These are phyloP conservation scores for Lagopus leucura DNA, from an alignment of 2,113 vertebrate genomes.

Conservation along the genomic window DNA sequence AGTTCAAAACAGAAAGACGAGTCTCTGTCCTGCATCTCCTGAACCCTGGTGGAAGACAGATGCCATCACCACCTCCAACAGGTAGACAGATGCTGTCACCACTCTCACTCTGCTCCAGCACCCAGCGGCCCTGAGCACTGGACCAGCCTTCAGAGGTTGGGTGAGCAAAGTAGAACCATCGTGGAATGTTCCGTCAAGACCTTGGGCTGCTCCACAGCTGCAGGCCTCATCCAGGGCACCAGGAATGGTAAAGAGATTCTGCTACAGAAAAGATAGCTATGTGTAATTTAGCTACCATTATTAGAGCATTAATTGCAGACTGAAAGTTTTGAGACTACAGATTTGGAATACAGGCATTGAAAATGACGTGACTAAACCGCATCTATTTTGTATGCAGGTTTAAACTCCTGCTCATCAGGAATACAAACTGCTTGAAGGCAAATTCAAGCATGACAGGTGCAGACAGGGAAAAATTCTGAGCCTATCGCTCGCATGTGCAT, in stretches of 20 bases:
- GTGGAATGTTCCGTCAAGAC: accelerated
- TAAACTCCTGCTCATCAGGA: constrained; percentile 12
- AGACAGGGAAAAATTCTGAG: neutral
- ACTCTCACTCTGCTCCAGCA: accelerated
- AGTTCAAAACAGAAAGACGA: neutral
- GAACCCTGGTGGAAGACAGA: accelerated
- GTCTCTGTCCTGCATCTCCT: neutral
- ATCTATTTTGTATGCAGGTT: neutral
- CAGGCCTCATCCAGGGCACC: neutral
- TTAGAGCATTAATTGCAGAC: neutral
- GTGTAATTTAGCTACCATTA: accelerated
- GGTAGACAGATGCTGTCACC: neutral
- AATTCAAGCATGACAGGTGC: neutral
- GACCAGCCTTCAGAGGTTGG: accelerated
- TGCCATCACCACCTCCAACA: accelerated
- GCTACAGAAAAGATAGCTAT: neutral
- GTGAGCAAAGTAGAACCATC: neutral
- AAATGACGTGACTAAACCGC: neutral
- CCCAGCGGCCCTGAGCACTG: neutral
- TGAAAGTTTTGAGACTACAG: neutral
- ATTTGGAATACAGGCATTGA: neutral
- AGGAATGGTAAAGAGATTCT: neutral
- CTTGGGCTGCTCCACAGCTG: neutral
- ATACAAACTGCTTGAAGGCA: constrained; percentile 32
- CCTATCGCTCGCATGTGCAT: neutral